Conservation (phyloP, 1,140 invertebrate genomes). For the Caligus rogercresseyi region DNA sequence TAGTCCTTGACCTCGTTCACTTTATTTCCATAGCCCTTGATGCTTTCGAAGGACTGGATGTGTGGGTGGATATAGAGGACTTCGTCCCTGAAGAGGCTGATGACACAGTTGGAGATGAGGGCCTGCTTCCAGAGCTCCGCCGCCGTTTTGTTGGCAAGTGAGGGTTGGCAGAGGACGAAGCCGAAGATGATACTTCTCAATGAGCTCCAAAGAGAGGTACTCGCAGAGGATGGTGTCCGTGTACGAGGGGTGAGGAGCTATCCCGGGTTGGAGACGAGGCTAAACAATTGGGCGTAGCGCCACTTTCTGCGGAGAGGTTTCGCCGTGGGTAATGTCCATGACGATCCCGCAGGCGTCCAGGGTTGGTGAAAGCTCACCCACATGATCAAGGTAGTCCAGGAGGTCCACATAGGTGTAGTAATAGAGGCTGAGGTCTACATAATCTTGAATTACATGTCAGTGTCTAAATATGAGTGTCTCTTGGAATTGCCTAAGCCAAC, state of each 20-base stretch:
- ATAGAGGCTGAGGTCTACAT: constrained; percentile 87
- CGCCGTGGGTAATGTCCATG: constrained; percentile 62
- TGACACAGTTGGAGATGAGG: constrained; percentile 75
- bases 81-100: no score
- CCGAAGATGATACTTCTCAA: constrained; percentile 74
- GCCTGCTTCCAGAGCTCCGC: constrained; percentile 44
- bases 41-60: constrained; percentile 71
- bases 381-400: constrained; percentile 84
- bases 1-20: no score
- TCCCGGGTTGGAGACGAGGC: constrained; percentile 80
- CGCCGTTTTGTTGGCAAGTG: no score
- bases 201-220: constrained; percentile 78
- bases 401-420: constrained; percentile 99
- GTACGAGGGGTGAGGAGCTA: constrained; percentile 81
- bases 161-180: no score
- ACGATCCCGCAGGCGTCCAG: no score
- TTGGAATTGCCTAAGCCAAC: no score
- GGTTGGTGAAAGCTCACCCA: constrained; percentile 67
- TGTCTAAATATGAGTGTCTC: no score
- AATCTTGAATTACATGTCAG: constrained; percentile 76
- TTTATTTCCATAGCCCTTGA: constrained; percentile 90
- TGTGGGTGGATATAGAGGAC: no score
- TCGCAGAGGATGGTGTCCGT: constrained; percentile 94
- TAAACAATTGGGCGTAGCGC: constrained; percentile 80
- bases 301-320: constrained; percentile 85